Evolutionary conservation across 2,113 vertebrate genomes (phyloP), one percentile per base, ranked within the genome.

Genomic region (Beaufortia kweichowensis): DNA sequence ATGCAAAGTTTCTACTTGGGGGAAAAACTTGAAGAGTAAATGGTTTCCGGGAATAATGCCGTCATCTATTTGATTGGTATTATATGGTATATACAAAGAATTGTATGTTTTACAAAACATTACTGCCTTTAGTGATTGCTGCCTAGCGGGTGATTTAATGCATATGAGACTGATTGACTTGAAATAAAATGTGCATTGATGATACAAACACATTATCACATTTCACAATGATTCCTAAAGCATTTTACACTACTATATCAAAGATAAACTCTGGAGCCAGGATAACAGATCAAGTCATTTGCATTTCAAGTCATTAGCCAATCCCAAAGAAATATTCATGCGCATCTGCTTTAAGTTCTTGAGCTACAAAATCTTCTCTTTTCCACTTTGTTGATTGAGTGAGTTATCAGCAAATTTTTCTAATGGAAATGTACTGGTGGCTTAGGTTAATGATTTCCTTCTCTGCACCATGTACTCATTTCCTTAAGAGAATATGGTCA

Each of bases 401-500:
- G 19, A 66, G 72, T 76, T 55, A 75, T 60, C 68, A 77, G 60
- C 69, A 46, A 33, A 41, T 75, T 78, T n/a, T 67, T 35, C 57
- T 65, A 83, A 78, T 60, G 46, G 21, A 66, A 24, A 21, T 39
- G 4, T 71, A 64, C 6, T 11, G 60, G 53, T 79, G 60, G 73
- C 33, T 57, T 71, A 7, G 71, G 24, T 48, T 71, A 53, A 56
- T 66, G 56, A 78, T 72, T 63, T 68, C 60, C 46, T 72, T 60
- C 67, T 67, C 61, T 62, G 57, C 46, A 72, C 24, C 23, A 35
- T 82, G 72, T 72, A 72, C 76, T 82, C 66, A 79, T 79, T 74
- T 82, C 72, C 66, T 76, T 70, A 76, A 81, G 80, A 67, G 71
- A 62, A 61, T 78, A 53, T 28, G 64, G 79, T 79, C 72, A 33